These are phyloP conservation scores for Pelosia muscerda DNA, from an alignment of 2,888 invertebrate species.

Conservation along the genomic window DNA sequence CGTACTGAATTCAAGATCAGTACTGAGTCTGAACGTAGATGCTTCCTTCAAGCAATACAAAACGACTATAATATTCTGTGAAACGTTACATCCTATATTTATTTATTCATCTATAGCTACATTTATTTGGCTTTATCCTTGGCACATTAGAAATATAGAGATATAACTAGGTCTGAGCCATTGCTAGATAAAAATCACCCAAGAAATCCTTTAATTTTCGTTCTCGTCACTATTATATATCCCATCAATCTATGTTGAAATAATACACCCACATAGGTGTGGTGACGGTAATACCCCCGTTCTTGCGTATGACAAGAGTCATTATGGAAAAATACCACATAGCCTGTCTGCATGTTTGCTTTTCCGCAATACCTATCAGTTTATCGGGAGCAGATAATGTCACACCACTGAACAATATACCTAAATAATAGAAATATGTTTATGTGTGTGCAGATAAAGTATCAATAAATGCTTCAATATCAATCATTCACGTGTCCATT, in stretches of 20 bases:
- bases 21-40: too few species aligned
- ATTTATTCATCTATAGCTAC: too few species aligned
- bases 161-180: neutral
- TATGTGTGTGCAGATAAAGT: slow-evolving; percentile 10
- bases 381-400: slow-evolving; percentile 12
- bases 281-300: neutral
- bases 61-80: too few species aligned
- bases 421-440: slow-evolving; percentile 8
- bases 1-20: too few species aligned
- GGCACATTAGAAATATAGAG: neutral
- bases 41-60: too few species aligned
- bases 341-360: neutral
- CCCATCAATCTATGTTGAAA: neutral
- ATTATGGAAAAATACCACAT: neutral
- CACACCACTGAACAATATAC: slow-evolving; percentile 8
- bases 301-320: neutral
- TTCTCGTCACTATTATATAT: neutral
- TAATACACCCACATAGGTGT: neutral
- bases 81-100: too few species aligned
- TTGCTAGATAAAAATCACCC: neutral
- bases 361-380: slow-evolving; percentile 9
- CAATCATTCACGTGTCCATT: neutral
- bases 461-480: neutral
- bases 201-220: neutral
- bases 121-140: too few species aligned